A percentile compares a stretch with the other conserved stretches of the same genome.
These are phyloP conservation scores for Stigmatopora argus DNA, from an alignment of 2,113 vertebrate species.

Conservation along the genomic window DNA sequence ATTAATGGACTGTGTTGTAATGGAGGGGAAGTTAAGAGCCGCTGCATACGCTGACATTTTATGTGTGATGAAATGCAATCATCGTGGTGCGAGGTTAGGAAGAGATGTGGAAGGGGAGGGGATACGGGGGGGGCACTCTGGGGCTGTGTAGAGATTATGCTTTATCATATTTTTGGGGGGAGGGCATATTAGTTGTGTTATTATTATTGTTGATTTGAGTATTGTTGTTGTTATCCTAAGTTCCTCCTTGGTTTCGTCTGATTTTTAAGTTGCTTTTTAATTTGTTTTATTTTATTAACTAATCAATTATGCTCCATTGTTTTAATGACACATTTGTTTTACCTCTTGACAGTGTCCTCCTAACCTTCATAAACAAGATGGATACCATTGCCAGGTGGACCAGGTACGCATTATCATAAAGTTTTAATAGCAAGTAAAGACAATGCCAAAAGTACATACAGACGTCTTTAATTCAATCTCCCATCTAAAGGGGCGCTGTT, in stretches of 20 bases:
- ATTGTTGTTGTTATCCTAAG: no score
- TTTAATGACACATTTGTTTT: constrained; percentile 15
- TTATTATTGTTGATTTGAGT: no score
- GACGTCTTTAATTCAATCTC: neutral
- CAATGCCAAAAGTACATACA: neutral
- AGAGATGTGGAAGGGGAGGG: no score
- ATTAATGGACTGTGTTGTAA: constrained; percentile 5
- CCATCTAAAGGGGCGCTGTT: constrained; percentile 86
- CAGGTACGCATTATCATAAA: constrained; percentile 71
- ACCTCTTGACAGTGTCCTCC: constrained; percentile 82
- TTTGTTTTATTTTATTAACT: no score
- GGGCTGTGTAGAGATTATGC: no score
- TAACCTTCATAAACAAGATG: constrained; percentile 98
- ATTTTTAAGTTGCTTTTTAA: no score
- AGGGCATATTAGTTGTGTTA: no score
- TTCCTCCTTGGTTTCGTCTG: no score
- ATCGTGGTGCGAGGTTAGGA: neutral
- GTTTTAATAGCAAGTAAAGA: neutral
- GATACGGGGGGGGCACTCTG: neutral
- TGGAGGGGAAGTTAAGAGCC: neutral
- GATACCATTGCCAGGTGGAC: constrained; percentile 86
- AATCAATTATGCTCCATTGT: neutral
- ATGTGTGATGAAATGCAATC: neutral
- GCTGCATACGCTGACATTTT: neutral
- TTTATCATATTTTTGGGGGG: no score